Evolutionary conservation across 2,888 invertebrate species (phyloP), one percentile per base, ranked within the genome.

Genomic region (Aproaerema taeniolella): DNA sequence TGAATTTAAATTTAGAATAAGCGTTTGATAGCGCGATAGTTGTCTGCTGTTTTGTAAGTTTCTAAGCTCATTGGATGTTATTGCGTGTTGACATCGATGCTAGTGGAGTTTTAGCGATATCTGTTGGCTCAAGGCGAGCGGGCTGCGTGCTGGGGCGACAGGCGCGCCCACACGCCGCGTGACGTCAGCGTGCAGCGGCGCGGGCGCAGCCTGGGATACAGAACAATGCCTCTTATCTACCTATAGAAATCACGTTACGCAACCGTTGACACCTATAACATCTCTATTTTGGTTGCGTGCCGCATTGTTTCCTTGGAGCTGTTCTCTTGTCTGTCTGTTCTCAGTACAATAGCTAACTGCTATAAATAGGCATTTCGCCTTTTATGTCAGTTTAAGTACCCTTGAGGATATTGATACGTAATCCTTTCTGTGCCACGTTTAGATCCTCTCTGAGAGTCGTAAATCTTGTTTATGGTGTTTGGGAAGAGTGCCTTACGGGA

Each of bases 61-160:
- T n/a, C n/a, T n/a, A n/a, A n/a, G n/a, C n/a, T n/a, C n/a, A n/a
- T n/a, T n/a, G n/a, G n/a, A n/a, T n/a, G n/a, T n/a, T n/a, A n/a
- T n/a, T n/a, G n/a, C n/a, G n/a, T n/a, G n/a, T n/a, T n/a, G n/a
- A n/a, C n/a, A n/a, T n/a, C n/a, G n/a, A n/a, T n/a, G n/a, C n/a
- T n/a, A n/a, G n/a, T n/a, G n/a, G n/a, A n/a, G n/a, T n/a, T n/a
- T n/a, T n/a, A n/a, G n/a, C n/a, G n/a, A n/a, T n/a, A n/a, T n/a
- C n/a, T n/a, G 31, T 46, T 52, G 58, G 72, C 82, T 79, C 78
- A 80, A 82, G 77, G 74, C 52, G 56, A 65, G 66, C 67, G 61
- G 65, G 59, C 43, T n/a, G n/a, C n/a, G n/a, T n/a, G n/a, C n/a
- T n/a, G 38, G 59, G 60, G 55, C 64, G 64, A 20, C 67, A 61